Percentiles rank a stretch among this genome's conserved stretches.
Evolutionary conservation across 30 jellyfish, hydroid and myxozoan genomes (phyloP).

Genomic region (Cassiopea andromeda): DNA sequence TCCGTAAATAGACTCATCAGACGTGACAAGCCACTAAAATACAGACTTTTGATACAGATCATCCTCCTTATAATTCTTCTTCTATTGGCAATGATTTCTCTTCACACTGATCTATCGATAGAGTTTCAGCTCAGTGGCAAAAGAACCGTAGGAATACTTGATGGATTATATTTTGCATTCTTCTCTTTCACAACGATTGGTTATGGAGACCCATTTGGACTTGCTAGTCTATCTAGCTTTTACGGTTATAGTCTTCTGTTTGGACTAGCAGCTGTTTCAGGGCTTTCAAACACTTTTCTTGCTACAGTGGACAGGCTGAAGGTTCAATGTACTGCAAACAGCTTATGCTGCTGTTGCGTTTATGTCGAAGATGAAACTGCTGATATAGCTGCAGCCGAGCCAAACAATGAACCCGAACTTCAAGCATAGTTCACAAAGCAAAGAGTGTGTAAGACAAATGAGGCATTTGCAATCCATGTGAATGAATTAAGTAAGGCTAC

Average conservation of each 20-base stretch:
- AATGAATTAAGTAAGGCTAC: background rate
- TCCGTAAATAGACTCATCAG: conserved; percentile 24
- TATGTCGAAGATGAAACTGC: background rate
- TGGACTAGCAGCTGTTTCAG: conserved; percentile 48
- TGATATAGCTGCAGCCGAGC: background rate
- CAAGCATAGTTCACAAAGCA: background rate
- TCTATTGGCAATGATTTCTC: background rate
- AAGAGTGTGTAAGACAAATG: background rate
- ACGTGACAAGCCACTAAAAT: conserved; percentile 37
- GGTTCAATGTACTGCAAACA: background rate
- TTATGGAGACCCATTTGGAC: conserved; percentile 35
- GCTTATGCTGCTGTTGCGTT: background rate
- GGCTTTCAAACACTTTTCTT: conserved; percentile 16
- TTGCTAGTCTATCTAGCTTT: conserved; percentile 1
- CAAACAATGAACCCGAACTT: background rate
- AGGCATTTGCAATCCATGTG: background rate
- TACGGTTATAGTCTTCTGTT: background rate
- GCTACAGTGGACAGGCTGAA: conserved; percentile 3
- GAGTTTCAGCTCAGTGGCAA: background rate
- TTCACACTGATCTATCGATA: background rate
- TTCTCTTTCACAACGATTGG: conserved; percentile 62
- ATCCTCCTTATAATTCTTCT: conserved; percentile 16
- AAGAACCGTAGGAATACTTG: background rate
- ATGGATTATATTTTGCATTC: conserved; percentile 36
- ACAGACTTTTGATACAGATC: conserved; percentile 21